A percentile compares a stretch with the other conserved stretches of the same genome.
Evolutionary conservation across 2,113 vertebrate genomes (phyloP).

Genomic region (Cygnus atratus): DNA sequence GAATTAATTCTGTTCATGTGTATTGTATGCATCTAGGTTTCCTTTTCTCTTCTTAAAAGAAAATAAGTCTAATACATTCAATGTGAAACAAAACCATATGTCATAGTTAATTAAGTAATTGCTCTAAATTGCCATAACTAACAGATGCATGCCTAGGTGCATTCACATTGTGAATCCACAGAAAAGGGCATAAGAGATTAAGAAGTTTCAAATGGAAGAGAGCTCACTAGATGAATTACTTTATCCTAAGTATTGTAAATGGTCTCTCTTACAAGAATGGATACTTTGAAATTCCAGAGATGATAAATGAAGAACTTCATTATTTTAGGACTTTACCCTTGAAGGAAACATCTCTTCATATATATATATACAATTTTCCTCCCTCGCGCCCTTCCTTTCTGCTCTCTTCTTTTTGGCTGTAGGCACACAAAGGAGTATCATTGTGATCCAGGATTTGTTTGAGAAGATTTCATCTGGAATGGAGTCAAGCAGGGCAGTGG

Average conservation of each 20-base stretch:
- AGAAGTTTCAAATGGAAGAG: constrained; percentile 69
- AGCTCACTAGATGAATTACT: constrained; percentile 73
- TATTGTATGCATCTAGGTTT: constrained; percentile 18
- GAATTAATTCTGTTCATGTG: constrained; percentile 12
- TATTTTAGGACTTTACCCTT: constrained; percentile 75
- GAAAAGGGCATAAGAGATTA: constrained; percentile 64
- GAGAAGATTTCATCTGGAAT: constrained; percentile 80
- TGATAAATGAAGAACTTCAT: constrained; percentile 72
- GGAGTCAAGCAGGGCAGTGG: constrained; percentile 74
- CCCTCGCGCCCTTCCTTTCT: background rate
- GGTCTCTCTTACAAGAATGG: constrained; percentile 63
- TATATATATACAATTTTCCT: background rate
- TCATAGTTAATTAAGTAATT: constrained; percentile 73
- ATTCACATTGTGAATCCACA: constrained; percentile 67
- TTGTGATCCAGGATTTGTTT: constrained; percentile 77
- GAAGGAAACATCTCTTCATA: constrained; percentile 63
- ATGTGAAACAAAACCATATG: constrained; percentile 45
- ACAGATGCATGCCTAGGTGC: constrained; percentile 60
- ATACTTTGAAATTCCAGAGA: constrained; percentile 63
- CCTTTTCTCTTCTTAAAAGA: constrained; percentile 21
- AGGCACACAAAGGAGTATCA: constrained; percentile 64
- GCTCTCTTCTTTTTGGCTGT: constrained; percentile 46
- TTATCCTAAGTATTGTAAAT: constrained; percentile 73
- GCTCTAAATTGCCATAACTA: constrained; percentile 70
- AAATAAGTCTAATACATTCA: background rate